Evolutionary conservation across 2,888 invertebrate genomes (phyloP), one percentile per base, ranked within the genome.

Genomic region (Drosophila helvetica): DNA sequence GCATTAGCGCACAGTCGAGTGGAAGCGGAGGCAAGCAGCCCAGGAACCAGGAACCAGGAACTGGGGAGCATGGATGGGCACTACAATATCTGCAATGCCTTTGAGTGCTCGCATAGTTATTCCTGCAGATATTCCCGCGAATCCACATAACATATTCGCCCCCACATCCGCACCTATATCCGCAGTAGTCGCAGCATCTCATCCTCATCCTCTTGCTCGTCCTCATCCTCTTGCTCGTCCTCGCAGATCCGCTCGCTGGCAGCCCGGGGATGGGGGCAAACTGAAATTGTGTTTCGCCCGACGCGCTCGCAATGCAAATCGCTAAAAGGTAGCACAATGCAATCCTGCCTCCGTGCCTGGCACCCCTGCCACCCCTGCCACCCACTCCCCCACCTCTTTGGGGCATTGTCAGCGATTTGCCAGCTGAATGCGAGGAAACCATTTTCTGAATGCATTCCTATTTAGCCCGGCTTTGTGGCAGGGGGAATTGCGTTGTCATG

Each of bases 331-430:
- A 78, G 74, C 71, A 80, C 86, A 66, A 70, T 66, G 66, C 74
- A 48, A 53, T 56, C 51, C 56, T 57, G 79, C 60, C 73, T 64
- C 75, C 4, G 33, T 15, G 30, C 30, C 30, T 30, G 30, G 10
- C 15, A 1, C 5, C 3, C n/a, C n/a, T n/a, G n/a, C n/a, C 15
- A 6, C 6, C 15, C n/a, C 15, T 7, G 27, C 30, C 18, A 12
- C 25, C 38, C 6, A 38, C 38, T 45, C 33, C 17, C 53, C 33
- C 33, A 15, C 53, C 42, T 88, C 86, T 77, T 73, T 85, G 71
- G 75, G 78, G 70, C 80, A 88, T 83, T 83, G 83, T 89, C 83
- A 89, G 86, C 83, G 89, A 83, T 83, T 89, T 83, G 79, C 89
- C 79, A 78, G 72, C 70, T 83, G 89, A 83, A 83, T 83, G 88